These are phyloP conservation scores for Hermaeophaga mercurialis DNA, from an alignment of 2,888 invertebrate genomes.

Conservation along the genomic window DNA sequence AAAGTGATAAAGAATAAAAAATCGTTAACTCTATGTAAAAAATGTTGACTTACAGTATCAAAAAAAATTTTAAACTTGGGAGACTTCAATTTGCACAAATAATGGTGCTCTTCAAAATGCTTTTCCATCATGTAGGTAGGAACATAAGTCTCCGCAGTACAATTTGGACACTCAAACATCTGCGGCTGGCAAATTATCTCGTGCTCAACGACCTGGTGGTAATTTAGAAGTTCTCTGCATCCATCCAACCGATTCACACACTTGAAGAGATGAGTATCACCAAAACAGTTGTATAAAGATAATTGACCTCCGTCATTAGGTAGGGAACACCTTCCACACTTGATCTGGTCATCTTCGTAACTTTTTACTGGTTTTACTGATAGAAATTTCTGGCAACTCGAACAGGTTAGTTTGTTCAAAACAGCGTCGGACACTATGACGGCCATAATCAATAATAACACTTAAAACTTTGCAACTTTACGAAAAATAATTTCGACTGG, in stretches of 20 bases:
- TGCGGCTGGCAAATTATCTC: slow-evolving; percentile 15
- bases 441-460: not conserved
- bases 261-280: slow-evolving; percentile 17
- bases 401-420: slow-evolving; percentile 18
- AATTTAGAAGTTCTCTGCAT: slow-evolving; percentile 21
- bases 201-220: slow-evolving; percentile 21
- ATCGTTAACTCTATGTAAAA: not conserved
- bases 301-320: slow-evolving; percentile 15
- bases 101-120: slow-evolving; percentile 9
- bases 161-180: slow-evolving; percentile 23
- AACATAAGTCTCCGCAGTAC: not conserved
- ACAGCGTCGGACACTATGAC: slow-evolving; percentile 10
- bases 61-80: not conserved
- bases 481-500: no score
- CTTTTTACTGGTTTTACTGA: slow-evolving; percentile 23
- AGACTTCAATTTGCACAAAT: not conserved
- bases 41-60: not conserved
- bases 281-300: slow-evolving; percentile 16
- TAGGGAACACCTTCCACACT: slow-evolving; percentile 27
- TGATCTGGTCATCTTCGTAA: slow-evolving; percentile 14
- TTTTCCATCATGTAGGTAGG: slow-evolving; percentile 5
- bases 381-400: slow-evolving; percentile 24
- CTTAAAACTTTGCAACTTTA: no score
- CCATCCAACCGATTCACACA: slow-evolving; percentile 29
- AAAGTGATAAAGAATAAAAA: not conserved